phyloP scores from a whole-genome alignment of 2,888 invertebrate species.

The Hermaeophaga mercurialis region DNA sequence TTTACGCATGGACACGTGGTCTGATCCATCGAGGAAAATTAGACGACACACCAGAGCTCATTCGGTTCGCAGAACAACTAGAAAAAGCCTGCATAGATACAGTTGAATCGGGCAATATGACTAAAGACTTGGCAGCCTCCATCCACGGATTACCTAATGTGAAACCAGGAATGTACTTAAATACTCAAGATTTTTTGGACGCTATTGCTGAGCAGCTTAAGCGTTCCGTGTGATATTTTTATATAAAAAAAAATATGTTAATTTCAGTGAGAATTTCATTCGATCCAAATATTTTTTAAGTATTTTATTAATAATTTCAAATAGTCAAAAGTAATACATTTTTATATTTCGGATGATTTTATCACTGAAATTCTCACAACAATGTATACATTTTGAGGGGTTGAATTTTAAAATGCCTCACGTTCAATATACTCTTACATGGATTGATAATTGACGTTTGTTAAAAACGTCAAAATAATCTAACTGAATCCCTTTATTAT shows the following conservation, averaged over 20 bases:
- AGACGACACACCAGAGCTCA: conserved; percentile 76
- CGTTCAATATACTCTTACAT: no score
- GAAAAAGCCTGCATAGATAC: conserved; percentile 85
- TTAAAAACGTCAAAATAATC: no score
- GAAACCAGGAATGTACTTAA: conserved; percentile 80
- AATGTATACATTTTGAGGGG: no score
- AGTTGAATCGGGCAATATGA: conserved; percentile 83
- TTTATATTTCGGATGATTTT: no score
- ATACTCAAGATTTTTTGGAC: conserved; percentile 85
- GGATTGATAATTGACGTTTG: no score
- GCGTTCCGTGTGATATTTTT: conserved; percentile 43
- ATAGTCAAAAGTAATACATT: no score
- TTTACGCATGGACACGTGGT: conserved; percentile 90
- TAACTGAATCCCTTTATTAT: no score
- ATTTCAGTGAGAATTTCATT: neutral
- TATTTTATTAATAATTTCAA: neutral
- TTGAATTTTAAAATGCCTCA: no score
- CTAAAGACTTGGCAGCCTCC: conserved; percentile 82
- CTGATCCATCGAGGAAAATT: conserved; percentile 82
- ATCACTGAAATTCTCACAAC: neutral
- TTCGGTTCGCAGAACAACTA: conserved; percentile 71
- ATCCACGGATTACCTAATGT: conserved; percentile 83
- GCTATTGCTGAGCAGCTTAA: conserved; percentile 79
- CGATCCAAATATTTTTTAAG: neutral
- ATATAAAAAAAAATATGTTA: no score